Evolutionary conservation across 2,113 vertebrate genomes (phyloP).

Genomic region (Dolichallabes microphthalmus): DNA sequence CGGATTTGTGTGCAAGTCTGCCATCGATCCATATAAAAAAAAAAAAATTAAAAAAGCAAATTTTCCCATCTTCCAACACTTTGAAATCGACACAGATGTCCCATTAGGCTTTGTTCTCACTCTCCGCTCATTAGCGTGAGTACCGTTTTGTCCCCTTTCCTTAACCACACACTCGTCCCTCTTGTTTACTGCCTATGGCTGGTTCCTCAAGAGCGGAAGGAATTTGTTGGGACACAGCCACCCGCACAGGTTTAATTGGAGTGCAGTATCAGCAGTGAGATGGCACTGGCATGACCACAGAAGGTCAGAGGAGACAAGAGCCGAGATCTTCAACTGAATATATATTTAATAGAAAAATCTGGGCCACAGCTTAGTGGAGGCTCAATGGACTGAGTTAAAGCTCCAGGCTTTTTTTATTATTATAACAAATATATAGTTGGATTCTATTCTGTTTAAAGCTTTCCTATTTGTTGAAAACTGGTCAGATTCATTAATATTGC

Average conservation of each 20-base stretch:
- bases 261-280: conserved; percentile 50
- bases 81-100: conserved; percentile 51
- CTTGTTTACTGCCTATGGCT: conserved; percentile 64
- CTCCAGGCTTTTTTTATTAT: not conserved
- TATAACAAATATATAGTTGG: not conserved
- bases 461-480: not conserved
- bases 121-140: conserved; percentile 54
- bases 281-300: conserved; percentile 54
- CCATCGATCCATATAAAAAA: conserved; percentile 38
- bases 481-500: not conserved
- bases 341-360: conserved; percentile 62
- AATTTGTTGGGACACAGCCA: conserved; percentile 65
- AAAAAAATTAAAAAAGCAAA: not conserved
- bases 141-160: conserved; percentile 24
- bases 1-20: conserved; percentile 17
- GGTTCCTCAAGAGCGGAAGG: conserved; percentile 58
- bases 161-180: conserved; percentile 26
- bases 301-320: conserved; percentile 62
- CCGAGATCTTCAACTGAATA: conserved; percentile 59
- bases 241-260: conserved; percentile 72
- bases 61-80: conserved; percentile 12
- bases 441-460: not conserved
- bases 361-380: not conserved
- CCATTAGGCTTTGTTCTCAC: conserved; percentile 49
- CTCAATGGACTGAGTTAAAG: not conserved